Conservation (phyloP, 1,140 invertebrate species). For the Watersipora subatra region DNA sequence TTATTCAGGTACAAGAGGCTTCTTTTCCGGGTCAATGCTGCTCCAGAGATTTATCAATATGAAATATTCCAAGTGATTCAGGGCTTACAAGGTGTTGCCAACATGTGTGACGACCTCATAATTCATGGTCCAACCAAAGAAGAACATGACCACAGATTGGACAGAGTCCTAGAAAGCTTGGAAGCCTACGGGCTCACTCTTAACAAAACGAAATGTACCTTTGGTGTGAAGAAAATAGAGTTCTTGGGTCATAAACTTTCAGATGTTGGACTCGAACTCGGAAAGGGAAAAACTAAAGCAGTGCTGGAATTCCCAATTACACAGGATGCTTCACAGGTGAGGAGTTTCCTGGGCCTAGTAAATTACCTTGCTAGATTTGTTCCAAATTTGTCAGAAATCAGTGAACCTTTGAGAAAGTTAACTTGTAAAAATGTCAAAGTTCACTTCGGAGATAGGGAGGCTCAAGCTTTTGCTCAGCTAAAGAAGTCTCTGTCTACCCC, state of each 20-base stretch:
- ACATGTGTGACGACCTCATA: too few species aligned
- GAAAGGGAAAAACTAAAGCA: background rate
- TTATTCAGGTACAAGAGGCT: too few species aligned
- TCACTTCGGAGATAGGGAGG: too few species aligned
- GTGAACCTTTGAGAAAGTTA: too few species aligned
- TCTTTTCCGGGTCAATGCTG: too few species aligned
- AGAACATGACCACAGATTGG: background rate
- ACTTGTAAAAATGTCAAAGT: too few species aligned
- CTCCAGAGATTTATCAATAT: too few species aligned
- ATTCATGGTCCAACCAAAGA: too few species aligned
- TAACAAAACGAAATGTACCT: background rate
- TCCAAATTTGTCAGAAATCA: slow-evolving; percentile 2
- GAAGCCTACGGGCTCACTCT: background rate
- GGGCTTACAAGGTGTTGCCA: too few species aligned
- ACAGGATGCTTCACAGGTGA: background rate
- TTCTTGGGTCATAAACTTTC: background rate
- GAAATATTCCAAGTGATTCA: too few species aligned
- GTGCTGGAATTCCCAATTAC: background rate
- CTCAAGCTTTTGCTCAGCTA: too few species aligned
- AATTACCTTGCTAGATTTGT: slow-evolving; percentile 37
- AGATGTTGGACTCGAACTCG: background rate
- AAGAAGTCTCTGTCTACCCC: too few species aligned
- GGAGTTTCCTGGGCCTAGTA: slow-evolving; percentile 21
- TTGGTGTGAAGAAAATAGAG: background rate
- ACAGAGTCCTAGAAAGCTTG: slow-evolving; percentile 6